phyloP scores from a whole-genome alignment of 2,888 invertebrate species.

The Amblyjoppa proteus region DNA sequence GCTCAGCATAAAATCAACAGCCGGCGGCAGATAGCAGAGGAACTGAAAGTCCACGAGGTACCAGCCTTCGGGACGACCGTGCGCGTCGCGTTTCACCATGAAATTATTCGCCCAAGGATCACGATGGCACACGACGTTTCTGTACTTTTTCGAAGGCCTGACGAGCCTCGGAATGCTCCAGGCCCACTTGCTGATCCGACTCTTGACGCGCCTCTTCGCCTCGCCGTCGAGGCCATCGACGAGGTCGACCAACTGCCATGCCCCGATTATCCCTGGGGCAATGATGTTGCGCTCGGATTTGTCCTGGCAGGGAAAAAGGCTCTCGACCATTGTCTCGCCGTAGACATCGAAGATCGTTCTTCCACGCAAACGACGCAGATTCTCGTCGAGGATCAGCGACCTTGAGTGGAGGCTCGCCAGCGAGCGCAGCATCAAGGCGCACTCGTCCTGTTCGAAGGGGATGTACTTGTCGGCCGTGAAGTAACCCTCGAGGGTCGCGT shows the following conservation, averaged over 20 bases:
- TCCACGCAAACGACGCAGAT: conserved; percentile 65
- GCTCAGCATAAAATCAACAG: conserved; percentile 74
- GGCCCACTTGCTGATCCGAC: conserved; percentile 63
- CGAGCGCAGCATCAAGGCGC: conserved; percentile 67
- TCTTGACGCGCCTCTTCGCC: conserved; percentile 68
- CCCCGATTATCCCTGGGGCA: conserved; percentile 53
- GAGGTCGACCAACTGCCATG: conserved; percentile 63
- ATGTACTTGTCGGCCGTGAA: conserved; percentile 71
- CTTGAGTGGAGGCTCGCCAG: conserved; percentile 79
- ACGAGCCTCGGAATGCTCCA: conserved; percentile 54
- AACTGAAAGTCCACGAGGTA: conserved; percentile 79
- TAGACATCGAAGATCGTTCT: conserved; percentile 70
- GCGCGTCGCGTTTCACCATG: conserved; percentile 74
- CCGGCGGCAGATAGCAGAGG: conserved; percentile 75
- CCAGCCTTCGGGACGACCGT: conserved; percentile 68
- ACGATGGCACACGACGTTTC: conserved; percentile 78
- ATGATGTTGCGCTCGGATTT: conserved; percentile 30
- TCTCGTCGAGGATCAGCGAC: conserved; percentile 76
- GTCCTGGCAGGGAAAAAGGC: conserved; percentile 57
- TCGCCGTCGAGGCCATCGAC: conserved; percentile 60
- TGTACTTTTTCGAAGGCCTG: conserved; percentile 58
- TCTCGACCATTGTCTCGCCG: conserved; percentile 70
- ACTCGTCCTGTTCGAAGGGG: conserved; percentile 76
- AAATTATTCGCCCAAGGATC: conserved; percentile 81
- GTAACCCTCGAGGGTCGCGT: conserved; percentile 73